These are phyloP conservation scores for Troides helena DNA, from an alignment of 2,888 invertebrate species.

Conservation along the genomic window DNA sequence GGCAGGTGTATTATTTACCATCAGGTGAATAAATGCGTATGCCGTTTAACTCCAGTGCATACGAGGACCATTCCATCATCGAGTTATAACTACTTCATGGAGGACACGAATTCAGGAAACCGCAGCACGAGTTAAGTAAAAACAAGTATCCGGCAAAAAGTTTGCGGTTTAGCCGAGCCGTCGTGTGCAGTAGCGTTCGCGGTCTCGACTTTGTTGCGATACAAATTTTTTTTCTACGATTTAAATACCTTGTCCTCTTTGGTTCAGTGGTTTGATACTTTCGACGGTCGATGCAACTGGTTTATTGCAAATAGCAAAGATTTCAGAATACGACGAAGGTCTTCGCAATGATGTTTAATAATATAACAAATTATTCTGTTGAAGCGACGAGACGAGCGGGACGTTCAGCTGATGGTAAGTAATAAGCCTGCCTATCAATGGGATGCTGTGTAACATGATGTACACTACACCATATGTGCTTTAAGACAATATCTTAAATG, in stretches of 20 bases:
- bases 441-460: too few species aligned
- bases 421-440: too few species aligned
- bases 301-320: neutral
- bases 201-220: constrained; percentile 20
- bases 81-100: neutral
- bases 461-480: too few species aligned
- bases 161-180: constrained; percentile 4
- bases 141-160: constrained; percentile 18
- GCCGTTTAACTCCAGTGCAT: neutral
- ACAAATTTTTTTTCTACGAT: constrained; percentile 12
- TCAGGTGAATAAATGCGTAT: too few species aligned
- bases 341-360: too few species aligned
- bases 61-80: too few species aligned
- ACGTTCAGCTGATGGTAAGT: too few species aligned
- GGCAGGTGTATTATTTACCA: too few species aligned
- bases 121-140: constrained; percentile 15
- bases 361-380: too few species aligned
- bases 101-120: neutral
- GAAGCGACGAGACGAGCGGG: too few species aligned
- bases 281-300: neutral
- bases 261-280: constrained; percentile 15
- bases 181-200: constrained; percentile 18
- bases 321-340: too few species aligned
- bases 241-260: constrained; percentile 24
- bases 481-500: too few species aligned